phyloP scores from a whole-genome alignment of 2,797 vertebrate genomes.

The Cottoperca gobio region DNA sequence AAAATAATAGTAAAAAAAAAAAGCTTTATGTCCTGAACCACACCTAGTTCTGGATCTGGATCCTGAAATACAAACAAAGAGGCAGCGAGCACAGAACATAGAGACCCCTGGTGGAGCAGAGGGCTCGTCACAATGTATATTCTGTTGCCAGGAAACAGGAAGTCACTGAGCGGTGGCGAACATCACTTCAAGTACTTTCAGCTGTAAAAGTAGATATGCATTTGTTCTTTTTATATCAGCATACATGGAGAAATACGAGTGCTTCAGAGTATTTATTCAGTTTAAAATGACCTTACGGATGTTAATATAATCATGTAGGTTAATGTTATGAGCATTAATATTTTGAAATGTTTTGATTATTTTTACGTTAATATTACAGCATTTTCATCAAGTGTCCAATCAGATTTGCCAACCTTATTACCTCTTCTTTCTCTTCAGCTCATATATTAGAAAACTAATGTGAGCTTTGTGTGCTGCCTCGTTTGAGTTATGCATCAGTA shows the following conservation, averaged over 20 bases:
- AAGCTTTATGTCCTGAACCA: too few species aligned
- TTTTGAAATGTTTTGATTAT: background rate
- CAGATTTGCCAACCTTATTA: background rate
- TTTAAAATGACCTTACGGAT: background rate
- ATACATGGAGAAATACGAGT: background rate
- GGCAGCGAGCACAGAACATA: too few species aligned
- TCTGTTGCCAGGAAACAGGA: conserved; percentile 13
- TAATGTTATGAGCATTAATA: background rate
- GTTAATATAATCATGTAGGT: background rate
- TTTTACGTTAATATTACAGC: background rate
- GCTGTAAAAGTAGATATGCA: background rate
- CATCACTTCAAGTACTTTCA: conserved; percentile 2
- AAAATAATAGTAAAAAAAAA: background rate
- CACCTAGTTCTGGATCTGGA: too few species aligned
- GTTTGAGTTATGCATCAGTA: background rate
- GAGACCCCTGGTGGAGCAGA: too few species aligned
- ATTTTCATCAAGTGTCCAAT: background rate
- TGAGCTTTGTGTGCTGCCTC: background rate
- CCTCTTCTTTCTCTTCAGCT: background rate
- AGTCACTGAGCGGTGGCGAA: background rate
- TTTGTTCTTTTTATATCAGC: background rate
- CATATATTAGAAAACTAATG: background rate
- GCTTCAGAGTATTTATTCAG: too few species aligned
- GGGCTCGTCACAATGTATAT: too few species aligned
- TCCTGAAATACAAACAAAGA: too few species aligned